These are phyloP conservation scores for Zaprionus lachaisei DNA, from an alignment of 1,140 invertebrate genomes.

Conservation along the genomic window DNA sequence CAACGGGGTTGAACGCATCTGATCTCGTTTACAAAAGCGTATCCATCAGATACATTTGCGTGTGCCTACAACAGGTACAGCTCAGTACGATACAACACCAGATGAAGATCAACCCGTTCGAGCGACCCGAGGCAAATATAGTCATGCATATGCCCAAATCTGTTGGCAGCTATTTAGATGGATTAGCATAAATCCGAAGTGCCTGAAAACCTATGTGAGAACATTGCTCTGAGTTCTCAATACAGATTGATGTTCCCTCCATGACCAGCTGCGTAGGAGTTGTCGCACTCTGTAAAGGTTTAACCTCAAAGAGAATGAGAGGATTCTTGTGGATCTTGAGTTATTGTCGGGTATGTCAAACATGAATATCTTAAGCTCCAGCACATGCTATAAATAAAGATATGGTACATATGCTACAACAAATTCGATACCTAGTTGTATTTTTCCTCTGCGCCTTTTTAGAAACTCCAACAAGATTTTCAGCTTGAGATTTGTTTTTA, in stretches of 20 bases:
- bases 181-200: constrained; percentile 68
- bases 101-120: constrained; percentile 49
- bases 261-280: constrained; percentile 49
- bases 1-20: constrained; percentile 40
- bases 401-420: not conserved
- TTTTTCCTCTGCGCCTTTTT: not conserved
- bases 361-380: constrained; percentile 10
- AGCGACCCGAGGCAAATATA: constrained; percentile 64
- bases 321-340: constrained; percentile 19
- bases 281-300: constrained; percentile 25
- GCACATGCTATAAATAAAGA: not conserved
- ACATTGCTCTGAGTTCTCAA: constrained; percentile 12
- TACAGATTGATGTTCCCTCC: constrained; percentile 11
- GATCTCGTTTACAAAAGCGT: constrained; percentile 40
- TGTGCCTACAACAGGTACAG: constrained; percentile 31
- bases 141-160: constrained; percentile 66
- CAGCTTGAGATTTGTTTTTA: no score
- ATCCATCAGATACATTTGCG: constrained; percentile 65
- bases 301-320: not conserved
- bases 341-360: constrained; percentile 33
- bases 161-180: constrained; percentile 80
- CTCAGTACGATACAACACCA: not conserved
- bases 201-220: constrained; percentile 73
- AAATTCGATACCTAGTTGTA: not conserved
- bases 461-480: not conserved